Conservation (phyloP, 2,888 invertebrate species). For the Torymus auratus region DNA sequence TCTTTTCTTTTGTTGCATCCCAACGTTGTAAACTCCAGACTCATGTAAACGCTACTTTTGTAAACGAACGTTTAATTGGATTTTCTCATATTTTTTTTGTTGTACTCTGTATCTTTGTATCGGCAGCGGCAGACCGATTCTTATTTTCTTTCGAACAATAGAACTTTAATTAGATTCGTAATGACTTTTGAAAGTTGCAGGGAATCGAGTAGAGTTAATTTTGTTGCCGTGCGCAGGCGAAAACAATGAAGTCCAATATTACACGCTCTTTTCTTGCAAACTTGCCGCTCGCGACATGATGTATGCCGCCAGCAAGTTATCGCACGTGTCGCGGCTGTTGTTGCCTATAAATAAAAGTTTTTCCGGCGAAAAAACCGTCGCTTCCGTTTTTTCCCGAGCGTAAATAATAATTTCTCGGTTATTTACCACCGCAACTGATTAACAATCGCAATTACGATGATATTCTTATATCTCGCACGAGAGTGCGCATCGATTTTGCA, state of each 20-base stretch:
- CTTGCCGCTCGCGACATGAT: constrained; percentile 1
- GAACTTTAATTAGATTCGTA: constrained; percentile 49
- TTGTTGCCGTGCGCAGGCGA: constrained; percentile 8
- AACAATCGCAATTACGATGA: no score
- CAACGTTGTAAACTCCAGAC: no score
- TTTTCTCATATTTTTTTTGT: neutral
- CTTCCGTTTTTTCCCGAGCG: neutral
- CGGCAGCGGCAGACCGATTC: constrained; percentile 11
- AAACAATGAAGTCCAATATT: constrained; percentile 44
- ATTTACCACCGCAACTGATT: neutral
- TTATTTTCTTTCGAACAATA: constrained; percentile 40
- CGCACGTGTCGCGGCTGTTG: neutral
- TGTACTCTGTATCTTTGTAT: no score
- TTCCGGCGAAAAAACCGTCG: neutral
- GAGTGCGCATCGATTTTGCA: no score
- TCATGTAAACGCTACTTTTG: constrained; percentile 17
- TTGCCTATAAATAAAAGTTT: constrained; percentile 9
- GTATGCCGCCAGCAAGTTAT: constrained; percentile 16
- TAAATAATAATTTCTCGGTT: neutral
- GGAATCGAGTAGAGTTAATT: constrained; percentile 34
- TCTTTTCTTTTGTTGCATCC: no score
- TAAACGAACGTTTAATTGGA: constrained; percentile 15
- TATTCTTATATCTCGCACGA: no score
- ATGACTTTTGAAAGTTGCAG: constrained; percentile 44
- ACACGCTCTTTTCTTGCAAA: constrained; percentile 7